Percentiles rank a stretch among this genome's conserved stretches.
These are phyloP conservation scores for Trachelus tabidus DNA, from an alignment of 2,888 invertebrate genomes.

Conservation along the genomic window DNA sequence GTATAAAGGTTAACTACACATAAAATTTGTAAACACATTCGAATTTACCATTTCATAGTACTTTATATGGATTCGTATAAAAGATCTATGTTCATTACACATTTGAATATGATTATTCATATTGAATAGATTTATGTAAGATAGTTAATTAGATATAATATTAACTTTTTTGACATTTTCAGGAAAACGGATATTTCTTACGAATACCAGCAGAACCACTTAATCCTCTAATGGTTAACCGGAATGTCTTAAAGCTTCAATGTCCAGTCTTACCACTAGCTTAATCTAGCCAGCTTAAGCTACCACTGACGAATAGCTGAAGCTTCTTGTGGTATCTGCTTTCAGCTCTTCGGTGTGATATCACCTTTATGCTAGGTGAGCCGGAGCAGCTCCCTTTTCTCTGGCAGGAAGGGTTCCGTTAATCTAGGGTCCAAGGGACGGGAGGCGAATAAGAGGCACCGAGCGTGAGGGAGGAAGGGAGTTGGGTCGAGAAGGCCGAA, in stretches of 20 bases:
- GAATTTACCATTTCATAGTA: no score
- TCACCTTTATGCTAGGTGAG: slow-evolving; percentile 58
- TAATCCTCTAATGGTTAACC: not conserved
- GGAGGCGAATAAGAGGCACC: slow-evolving; percentile 34
- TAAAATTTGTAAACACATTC: not conserved
- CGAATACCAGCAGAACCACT: not conserved
- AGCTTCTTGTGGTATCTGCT: slow-evolving; percentile 4
- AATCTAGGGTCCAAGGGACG: slow-evolving; percentile 58
- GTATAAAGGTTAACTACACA: not conserved
- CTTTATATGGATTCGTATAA: no score
- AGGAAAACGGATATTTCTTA: not conserved
- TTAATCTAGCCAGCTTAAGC: not conserved
- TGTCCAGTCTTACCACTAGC: not conserved
- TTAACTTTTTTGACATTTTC: not conserved
- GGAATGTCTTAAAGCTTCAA: not conserved
- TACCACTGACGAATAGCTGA: not conserved
- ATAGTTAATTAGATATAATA: not conserved
- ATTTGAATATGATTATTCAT: no score
- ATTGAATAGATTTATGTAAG: not conserved
- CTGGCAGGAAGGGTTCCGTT: slow-evolving; percentile 58
- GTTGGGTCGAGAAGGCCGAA: slow-evolving; percentile 30
- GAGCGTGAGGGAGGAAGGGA: slow-evolving; percentile 27
- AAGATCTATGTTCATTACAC: no score
- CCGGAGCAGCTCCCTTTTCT: slow-evolving; percentile 53
- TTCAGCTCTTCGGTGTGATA: slow-evolving; percentile 43